Base-by-base conservation (phyloP, 2,888 invertebrate genomes). In the Conus canariensis region DNA sequence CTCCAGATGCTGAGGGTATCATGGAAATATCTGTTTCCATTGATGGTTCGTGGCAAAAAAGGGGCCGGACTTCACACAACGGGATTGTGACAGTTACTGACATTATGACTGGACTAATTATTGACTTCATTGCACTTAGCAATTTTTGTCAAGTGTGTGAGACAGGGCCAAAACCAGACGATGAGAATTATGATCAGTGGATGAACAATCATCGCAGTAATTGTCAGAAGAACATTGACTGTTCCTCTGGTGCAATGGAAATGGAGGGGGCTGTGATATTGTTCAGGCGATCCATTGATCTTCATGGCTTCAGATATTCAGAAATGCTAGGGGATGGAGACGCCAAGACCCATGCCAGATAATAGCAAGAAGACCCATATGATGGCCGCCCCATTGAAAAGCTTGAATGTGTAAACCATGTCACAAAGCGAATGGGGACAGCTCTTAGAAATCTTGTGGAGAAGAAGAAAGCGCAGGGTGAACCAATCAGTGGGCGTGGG, bases 371-470 rank as follows among this genome's bases (percentile, higher is more conserved):
- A 2, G 82, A 89, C n/a, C 64, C 83, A 5, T 64, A 83, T n/a
- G 56, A 82, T 56, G 83, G 82, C 16, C 12, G 22, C n/a, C 83
- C 82, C 1, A 89, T 83, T 45, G 83, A 89, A 64, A 89, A 89
- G n/a, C 30, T 59, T 25, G 88, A 89, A 0, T 83, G 88, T 45
- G 58, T 86, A 2, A 85, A 85, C 74, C 85, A 89, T 25, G 86
- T 89, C 30, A 56, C 64, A 14, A 91, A 91, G 85, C 64, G 91
- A 25, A 90, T 91, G 90, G 91, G 90, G 22, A 91, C 90, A 30
- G 90, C 88, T 70, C 90, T 91, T 30, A 82, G 88, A 16, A 88
- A 89, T 56, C 80, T 90, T 4, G 74, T 85, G 56, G n/a, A 87
- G 58, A 87, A 58, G 8, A 77, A 22, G 58, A 87, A 67, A 19